Percentiles rank a stretch among this genome's conserved stretches.
These are phyloP conservation scores for Eristalinus aeneus DNA, from an alignment of 2,888 invertebrate genomes.

Conservation along the genomic window DNA sequence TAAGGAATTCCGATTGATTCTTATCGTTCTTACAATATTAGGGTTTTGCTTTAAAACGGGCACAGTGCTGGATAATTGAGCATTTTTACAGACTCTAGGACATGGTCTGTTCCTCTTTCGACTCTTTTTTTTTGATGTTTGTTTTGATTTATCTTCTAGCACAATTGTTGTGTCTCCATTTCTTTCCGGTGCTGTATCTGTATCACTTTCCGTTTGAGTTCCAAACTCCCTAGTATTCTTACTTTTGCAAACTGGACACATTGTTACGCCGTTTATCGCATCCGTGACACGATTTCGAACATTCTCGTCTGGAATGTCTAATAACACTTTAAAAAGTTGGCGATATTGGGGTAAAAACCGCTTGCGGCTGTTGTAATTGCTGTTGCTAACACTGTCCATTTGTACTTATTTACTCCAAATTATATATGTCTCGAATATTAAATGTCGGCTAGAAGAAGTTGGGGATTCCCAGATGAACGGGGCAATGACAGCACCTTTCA, in stretches of 20 bases:
- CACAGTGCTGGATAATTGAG: constrained; percentile 26
- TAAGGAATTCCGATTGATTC: too few species aligned
- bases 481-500: not conserved
- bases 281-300: constrained; percentile 76
- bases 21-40: not conserved
- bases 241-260: constrained; percentile 33
- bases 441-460: not conserved
- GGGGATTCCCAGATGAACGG: not conserved
- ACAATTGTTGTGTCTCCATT: not conserved
- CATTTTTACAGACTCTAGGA: constrained; percentile 66
- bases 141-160: not conserved
- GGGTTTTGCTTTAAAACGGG: constrained; percentile 35
- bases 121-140: constrained; percentile 14
- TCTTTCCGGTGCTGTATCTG: not conserved
- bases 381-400: not conserved
- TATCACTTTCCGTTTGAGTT: constrained; percentile 34
- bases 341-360: constrained; percentile 85
- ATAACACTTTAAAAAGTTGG: constrained; percentile 76
- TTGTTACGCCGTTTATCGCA: constrained; percentile 75
- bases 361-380: constrained; percentile 39
- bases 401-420: too few species aligned
- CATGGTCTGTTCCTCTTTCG: constrained; percentile 56
- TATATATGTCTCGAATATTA: too few species aligned
- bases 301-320: constrained; percentile 76
- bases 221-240: not conserved